Base-by-base conservation (phyloP, 2,113 vertebrate species). In the Nibea coibor region DNA sequence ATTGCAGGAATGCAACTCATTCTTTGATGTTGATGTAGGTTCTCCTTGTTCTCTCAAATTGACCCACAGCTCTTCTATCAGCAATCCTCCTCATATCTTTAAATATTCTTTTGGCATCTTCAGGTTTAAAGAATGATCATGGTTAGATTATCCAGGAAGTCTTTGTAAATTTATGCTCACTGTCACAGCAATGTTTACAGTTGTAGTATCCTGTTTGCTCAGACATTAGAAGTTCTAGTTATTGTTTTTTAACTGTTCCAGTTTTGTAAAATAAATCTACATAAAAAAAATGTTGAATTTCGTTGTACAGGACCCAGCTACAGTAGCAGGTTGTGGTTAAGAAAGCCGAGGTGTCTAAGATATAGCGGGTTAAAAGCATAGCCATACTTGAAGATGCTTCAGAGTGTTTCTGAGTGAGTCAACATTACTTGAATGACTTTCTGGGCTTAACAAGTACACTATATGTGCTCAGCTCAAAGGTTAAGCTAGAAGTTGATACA, bases 351-450 rank as follows among this genome's bases (percentile, higher is more conserved):
- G 91, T 93, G 90, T 89, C 93, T 93, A 93, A 95, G 94, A 95
- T 94, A 83, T 94, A 96, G 96, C 95, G 94, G 96, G 96, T 96
- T 94, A 96, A 94, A 95, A 91, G 87, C 89, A 96, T 95, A 97
- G 97, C 97, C 97, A 98, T 98, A 99, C 97, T 98, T 97, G 97
- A 98, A 98, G 94, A 96, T 94, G 96, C 94, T 97, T 97, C 88
- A 85, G 91, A 91, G 92, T 88, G 86, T 91, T 92, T 93, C 87
- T 95, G 95, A 95, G 93, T 96, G 94, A 97, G 96, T 98, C 96
- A 96, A 96, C 95, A 94, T 96, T 98, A 98, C 97, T 99, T 99
- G 97, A 99, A 99, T 96, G 94, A 97, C 94, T 96, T 96, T 95
- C 93, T 96, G 94, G 96, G 95, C 93, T 95, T 95, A 95, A 96